phyloP scores from a whole-genome alignment of 2,797 vertebrate genomes.

The Typhlichthys eigenmanni region DNA sequence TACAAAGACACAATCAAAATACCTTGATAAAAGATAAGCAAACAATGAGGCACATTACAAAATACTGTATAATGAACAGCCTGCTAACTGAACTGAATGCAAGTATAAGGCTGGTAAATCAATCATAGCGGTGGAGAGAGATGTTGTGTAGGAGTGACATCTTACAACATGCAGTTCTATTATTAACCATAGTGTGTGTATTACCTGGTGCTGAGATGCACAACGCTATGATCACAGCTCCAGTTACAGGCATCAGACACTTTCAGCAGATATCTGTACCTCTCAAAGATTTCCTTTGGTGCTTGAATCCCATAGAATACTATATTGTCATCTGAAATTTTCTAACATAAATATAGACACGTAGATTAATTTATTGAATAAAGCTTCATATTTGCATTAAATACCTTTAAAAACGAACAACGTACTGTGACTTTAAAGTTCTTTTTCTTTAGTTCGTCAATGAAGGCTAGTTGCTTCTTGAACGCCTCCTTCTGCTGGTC shows the following conservation, averaged over 20 bases:
- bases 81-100: no score
- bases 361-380: not conserved
- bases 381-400: not conserved
- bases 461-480: conserved; percentile 76
- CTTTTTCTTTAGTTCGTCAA: conserved; percentile 76
- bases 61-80: no score
- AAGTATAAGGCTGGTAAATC: no score
- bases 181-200: conserved; percentile 1
- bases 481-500: conserved; percentile 37
- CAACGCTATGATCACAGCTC: conserved; percentile 66
- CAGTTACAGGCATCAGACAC: conserved; percentile 81
- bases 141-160: conserved; percentile 4
- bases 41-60: no score
- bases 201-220: conserved; percentile 76
- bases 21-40: no score
- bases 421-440: conserved; percentile 83
- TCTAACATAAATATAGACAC: conserved; percentile 46
- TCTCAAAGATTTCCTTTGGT: conserved; percentile 74
- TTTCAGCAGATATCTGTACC: conserved; percentile 81
- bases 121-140: no score
- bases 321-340: conserved; percentile 69
- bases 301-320: conserved; percentile 87
- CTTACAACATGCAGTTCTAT: not conserved
- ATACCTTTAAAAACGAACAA: conserved; percentile 4
- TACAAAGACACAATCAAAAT: no score